phyloP scores from a whole-genome alignment of 2,113 vertebrate genomes.

The Bufo gargarizans region DNA sequence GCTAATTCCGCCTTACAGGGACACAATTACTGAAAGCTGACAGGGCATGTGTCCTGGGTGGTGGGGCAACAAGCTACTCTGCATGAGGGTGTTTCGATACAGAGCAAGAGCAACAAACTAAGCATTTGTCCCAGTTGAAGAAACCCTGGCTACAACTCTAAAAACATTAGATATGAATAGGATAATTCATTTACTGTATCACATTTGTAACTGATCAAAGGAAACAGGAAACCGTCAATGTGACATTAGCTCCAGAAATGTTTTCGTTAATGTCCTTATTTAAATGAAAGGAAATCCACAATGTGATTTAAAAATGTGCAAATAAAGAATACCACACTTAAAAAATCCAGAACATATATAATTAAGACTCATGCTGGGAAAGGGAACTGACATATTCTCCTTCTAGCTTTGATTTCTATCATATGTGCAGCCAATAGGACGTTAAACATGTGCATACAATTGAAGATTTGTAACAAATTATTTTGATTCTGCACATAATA shows the following conservation, averaged over 20 bases:
- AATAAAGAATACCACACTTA: not conserved
- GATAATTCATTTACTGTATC: not conserved
- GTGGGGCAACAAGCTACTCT: not conserved
- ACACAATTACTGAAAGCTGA: too few species aligned
- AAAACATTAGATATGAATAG: not conserved
- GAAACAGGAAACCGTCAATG: not conserved
- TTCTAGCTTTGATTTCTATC: slow-evolving; percentile 26
- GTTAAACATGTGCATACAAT: slow-evolving; percentile 41
- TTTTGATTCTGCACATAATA: slow-evolving; percentile 41
- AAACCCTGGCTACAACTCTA: not conserved
- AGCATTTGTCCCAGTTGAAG: not conserved
- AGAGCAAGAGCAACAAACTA: not conserved
- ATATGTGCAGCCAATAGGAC: slow-evolving; percentile 41
- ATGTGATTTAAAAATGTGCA: not conserved
- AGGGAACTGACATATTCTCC: not conserved
- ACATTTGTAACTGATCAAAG: not conserved
- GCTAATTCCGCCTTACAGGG: too few species aligned
- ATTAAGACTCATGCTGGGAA: not conserved
- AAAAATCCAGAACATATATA: slow-evolving; percentile 23
- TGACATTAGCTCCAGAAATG: not conserved
- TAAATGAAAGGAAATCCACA: slow-evolving; percentile 4
- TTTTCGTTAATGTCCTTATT: slow-evolving; percentile 13
- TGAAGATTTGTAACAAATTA: slow-evolving; percentile 48
- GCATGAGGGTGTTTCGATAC: not conserved
- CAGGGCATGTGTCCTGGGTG: too few species aligned